phyloP scores from a whole-genome alignment of 2,797 vertebrate species.

The Hemibagrus guttatus region DNA sequence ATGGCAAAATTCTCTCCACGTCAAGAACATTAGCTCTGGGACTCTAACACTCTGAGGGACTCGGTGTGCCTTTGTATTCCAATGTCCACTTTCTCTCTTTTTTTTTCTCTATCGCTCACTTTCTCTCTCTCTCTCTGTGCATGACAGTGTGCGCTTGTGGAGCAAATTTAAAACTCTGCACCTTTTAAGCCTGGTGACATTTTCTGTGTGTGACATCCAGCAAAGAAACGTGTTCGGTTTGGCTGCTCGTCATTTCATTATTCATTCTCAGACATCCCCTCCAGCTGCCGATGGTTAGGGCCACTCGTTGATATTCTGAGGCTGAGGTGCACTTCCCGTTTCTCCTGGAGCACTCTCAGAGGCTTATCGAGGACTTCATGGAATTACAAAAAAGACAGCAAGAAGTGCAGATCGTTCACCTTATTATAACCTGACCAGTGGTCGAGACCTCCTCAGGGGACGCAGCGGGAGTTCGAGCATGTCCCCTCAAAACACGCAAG shows the following conservation, averaged over 20 bases:
- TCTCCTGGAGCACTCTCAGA: slow-evolving; percentile 50
- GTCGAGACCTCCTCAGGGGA: slow-evolving; percentile 47
- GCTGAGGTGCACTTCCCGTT: slow-evolving; percentile 42
- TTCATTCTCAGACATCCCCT: slow-evolving; percentile 53
- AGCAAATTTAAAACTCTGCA: slow-evolving; percentile 45
- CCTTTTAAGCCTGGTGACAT: slow-evolving; percentile 48
- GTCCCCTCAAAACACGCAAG: slow-evolving; percentile 33
- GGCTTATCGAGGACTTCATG: slow-evolving; percentile 60
- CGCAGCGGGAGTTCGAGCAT: slow-evolving; percentile 60
- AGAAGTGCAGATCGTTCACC: slow-evolving; percentile 64
- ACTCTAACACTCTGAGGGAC: slow-evolving; percentile 2
- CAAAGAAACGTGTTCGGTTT: slow-evolving; percentile 56
- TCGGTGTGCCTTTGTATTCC: slow-evolving; percentile 28
- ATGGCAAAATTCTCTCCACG: not conserved
- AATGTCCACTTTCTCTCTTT: slow-evolving; percentile 7
- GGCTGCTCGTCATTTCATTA: slow-evolving; percentile 55
- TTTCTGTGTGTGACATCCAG: slow-evolving; percentile 51
- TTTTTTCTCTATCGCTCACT: not conserved
- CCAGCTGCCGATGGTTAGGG: slow-evolving; percentile 55
- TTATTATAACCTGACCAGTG: slow-evolving; percentile 74
- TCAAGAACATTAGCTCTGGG: slow-evolving; percentile 29
- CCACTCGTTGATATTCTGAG: slow-evolving; percentile 62
- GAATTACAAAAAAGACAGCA: slow-evolving; percentile 69
- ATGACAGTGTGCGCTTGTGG: slow-evolving; percentile 20
- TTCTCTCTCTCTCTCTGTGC: not conserved